Evolutionary conservation across 2,888 invertebrate species (phyloP).

Genomic region (Trissolcus japonicus): DNA sequence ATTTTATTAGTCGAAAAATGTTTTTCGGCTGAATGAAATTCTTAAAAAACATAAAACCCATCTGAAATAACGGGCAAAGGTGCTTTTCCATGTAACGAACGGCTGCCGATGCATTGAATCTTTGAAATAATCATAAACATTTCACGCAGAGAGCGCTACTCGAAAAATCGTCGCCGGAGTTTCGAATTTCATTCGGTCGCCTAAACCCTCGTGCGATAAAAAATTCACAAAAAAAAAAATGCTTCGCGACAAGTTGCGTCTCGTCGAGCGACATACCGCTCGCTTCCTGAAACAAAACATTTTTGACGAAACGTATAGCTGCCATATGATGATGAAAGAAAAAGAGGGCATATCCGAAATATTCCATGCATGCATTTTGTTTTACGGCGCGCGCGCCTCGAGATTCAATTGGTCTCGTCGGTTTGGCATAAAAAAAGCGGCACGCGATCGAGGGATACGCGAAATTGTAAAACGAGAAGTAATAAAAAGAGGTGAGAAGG

Average conservation of each 20-base stretch:
- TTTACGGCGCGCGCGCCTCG: slow-evolving; percentile 36
- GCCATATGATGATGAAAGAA: slow-evolving; percentile 41
- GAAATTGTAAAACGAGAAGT: slow-evolving; percentile 56
- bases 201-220: slow-evolving; percentile 13
- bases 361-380: slow-evolving; percentile 43
- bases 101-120: too few relatives aligned
- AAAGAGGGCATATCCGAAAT: slow-evolving; percentile 20
- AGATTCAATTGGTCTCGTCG: slow-evolving; percentile 48
- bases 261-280: slow-evolving; percentile 26
- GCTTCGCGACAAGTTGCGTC: slow-evolving; percentile 26
- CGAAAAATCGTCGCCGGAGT: slow-evolving; percentile 14
- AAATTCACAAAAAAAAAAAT: slow-evolving; percentile 45
- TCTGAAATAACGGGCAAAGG: slow-evolving; percentile 2
- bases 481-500: slow-evolving; percentile 50
- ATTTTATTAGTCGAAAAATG: too few relatives aligned
- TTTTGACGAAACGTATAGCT: slow-evolving; percentile 20
- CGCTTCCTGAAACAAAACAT: slow-evolving; percentile 50
- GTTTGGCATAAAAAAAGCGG: slow-evolving; percentile 51
- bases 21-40: too few relatives aligned
- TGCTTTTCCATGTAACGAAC: background rate
- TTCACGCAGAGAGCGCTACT: background rate
- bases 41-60: background rate
- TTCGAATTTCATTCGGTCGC: slow-evolving; percentile 22
- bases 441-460: slow-evolving; percentile 52
- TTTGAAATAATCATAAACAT: slow-evolving; percentile 18